Percentiles rank a stretch among this genome's conserved stretches.
These are phyloP conservation scores for Xylocopa sonorina DNA, from an alignment of 1,140 invertebrate species.

Conservation along the genomic window DNA sequence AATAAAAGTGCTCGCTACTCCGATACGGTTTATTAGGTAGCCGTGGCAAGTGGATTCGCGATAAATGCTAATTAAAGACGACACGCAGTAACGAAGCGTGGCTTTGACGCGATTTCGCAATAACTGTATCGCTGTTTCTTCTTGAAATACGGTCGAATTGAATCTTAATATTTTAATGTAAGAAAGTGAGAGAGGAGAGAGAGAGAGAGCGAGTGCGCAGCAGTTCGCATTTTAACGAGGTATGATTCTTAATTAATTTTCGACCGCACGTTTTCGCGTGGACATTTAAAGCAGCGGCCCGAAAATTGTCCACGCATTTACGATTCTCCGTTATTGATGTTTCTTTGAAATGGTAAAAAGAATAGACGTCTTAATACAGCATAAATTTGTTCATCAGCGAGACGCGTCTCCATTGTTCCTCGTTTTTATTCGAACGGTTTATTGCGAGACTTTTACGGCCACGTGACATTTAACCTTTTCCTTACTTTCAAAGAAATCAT, in stretches of 20 bases:
- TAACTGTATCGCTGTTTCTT: neutral
- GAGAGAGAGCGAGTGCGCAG: no score
- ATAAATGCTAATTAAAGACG: conserved; percentile 35
- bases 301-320: neutral
- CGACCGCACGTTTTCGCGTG: neutral
- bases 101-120: conserved; percentile 9
- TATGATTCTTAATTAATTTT: conserved; percentile 16
- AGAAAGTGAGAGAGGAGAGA: no score
- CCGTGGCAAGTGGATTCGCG: conserved; percentile 7
- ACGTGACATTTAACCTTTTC: neutral
- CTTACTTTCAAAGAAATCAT: neutral
- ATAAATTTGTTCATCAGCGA: neutral
- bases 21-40: neutral
- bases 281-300: neutral
- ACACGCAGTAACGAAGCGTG: conserved; percentile 12
- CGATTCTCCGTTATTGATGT: neutral
- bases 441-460: neutral
- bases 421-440: neutral
- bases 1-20: neutral
- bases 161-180: conserved; percentile 17
- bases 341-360: neutral
- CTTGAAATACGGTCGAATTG: neutral
- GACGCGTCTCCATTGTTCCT: neutral
- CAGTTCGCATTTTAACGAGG: conserved; percentile 13
- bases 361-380: neutral